These are phyloP conservation scores for Tokudaia muenninki DNA, from an alignment of 2,797 vertebrate genomes.

Conservation along the genomic window DNA sequence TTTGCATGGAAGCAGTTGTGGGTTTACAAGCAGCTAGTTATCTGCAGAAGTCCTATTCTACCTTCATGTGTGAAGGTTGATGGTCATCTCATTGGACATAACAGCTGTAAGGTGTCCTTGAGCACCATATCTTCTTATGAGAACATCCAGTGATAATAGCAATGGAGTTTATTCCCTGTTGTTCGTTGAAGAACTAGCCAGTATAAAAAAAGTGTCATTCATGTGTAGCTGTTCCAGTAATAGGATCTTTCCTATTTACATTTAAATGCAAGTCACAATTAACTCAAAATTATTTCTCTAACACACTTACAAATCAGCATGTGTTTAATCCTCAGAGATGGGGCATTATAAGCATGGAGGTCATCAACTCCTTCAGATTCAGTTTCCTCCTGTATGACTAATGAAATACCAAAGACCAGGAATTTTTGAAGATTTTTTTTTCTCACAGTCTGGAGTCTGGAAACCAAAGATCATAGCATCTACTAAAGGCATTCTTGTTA, in stretches of 20 bases:
- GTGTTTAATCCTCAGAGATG: background rate
- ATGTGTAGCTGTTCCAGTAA: background rate
- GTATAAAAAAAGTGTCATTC: background rate
- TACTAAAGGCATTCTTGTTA: background rate
- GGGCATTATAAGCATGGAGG: background rate
- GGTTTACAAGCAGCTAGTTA: background rate
- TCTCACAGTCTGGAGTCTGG: background rate
- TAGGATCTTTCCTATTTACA: background rate
- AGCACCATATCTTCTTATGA: background rate
- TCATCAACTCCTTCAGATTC: slow-evolving; percentile 10
- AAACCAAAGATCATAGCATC: background rate
- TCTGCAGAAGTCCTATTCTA: background rate
- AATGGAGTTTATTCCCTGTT: background rate
- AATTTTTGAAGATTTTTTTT: background rate
- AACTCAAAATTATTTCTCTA: background rate
- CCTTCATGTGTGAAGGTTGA: background rate
- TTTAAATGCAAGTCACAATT: slow-evolving; percentile 8
- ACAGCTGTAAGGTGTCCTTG: background rate
- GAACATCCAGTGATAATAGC: too few relatives aligned
- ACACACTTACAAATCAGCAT: background rate
- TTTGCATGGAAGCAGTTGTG: background rate
- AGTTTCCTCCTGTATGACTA: background rate
- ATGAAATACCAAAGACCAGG: background rate
- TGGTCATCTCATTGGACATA: background rate
- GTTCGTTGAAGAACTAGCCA: background rate